Base-by-base conservation (phyloP, 2,888 invertebrate species). In the Hemaris fuciformis region DNA sequence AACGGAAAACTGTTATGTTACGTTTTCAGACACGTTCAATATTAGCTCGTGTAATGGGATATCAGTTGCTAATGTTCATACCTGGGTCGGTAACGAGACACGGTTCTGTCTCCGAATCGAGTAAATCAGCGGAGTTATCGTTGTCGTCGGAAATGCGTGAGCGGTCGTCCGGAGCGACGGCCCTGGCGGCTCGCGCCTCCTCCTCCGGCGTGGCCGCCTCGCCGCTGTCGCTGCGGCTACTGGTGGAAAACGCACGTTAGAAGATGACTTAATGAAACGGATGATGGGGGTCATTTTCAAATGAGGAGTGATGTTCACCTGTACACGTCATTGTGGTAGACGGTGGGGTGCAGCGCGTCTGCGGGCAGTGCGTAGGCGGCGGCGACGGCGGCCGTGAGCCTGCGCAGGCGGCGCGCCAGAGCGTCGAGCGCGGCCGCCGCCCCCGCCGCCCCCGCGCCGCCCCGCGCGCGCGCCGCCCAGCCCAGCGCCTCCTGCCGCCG, bases 101-200 rank as follows among this genome's bases (percentile, higher is more conserved):
- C 0, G 96, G 96, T 76, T 96, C 96, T 0, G 96, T 96, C 91
- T 97, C 97, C 0, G 96, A 96, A 83, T 97, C 96, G 41, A 97
- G 90, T 83, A 97, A 93, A 76, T 96, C 96, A 4, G 95, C 95
- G 18, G 96, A 96, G 85, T 96, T 96, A 78, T 95, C 94, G 72
- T 96, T 95, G 60, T 95, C 91, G 62, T 91, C 91, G 2, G 90
- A 90, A 25, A 80, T 65, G 34, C 83, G 82, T 59, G 87, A 88
- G 69, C 87, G 82, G 43, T 90, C 90, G 74, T 90, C 91, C 34
- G 88, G 15, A 71, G 75, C 66, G 74, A 94, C 81, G 75, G 91
- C 91, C 93, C 95, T 70, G 95, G 95, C 62, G 4, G 82, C 85
- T 64, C 82, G 83, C 0, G 74, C 66, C 64, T 92, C 91, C 43